Percentiles rank a stretch among this genome's conserved stretches.
Evolutionary conservation across 2,113 vertebrate genomes (phyloP).

Genomic region (Zeus faber): DNA sequence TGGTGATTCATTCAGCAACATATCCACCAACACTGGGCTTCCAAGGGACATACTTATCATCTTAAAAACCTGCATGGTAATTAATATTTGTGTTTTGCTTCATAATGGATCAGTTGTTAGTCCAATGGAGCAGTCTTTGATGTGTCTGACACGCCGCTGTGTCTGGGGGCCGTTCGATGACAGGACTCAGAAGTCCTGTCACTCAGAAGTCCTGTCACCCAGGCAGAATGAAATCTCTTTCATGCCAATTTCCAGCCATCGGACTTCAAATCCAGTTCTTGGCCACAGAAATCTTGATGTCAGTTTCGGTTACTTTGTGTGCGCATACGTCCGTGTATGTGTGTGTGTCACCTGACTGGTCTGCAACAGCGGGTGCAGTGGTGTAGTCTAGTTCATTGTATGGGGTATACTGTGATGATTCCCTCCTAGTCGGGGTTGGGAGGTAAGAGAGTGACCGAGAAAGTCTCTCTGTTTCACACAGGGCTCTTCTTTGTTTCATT

Average conservation of each 20-base stretch:
- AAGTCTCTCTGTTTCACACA: too few species aligned
- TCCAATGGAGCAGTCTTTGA: constrained; percentile 28
- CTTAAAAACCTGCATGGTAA: too few species aligned
- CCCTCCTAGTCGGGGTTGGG: too few species aligned
- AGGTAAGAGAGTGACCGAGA: too few species aligned
- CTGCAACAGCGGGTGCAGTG: too few species aligned
- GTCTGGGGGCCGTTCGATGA: constrained; percentile 24
- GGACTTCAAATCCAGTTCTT: constrained; percentile 41
- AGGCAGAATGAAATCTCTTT: constrained; percentile 38
- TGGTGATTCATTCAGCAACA: constrained; percentile 7
- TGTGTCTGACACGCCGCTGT: too few species aligned
- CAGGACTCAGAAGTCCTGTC: constrained; percentile 12
- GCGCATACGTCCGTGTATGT: background rate
- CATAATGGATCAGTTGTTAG: constrained; percentile 25
- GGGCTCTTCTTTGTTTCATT: too few species aligned
- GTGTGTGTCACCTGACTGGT: too few species aligned
- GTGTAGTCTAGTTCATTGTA: too few species aligned
- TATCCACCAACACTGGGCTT: constrained; percentile 5
- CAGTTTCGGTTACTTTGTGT: constrained; percentile 23
- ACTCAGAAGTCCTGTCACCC: constrained; percentile 12
- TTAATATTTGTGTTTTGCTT: too few species aligned
- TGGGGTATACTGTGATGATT: too few species aligned
- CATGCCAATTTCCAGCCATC: constrained; percentile 23
- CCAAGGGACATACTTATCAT: constrained; percentile 14
- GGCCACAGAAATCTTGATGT: constrained; percentile 30